Percentiles rank a stretch among this genome's conserved stretches.
phyloP scores from a whole-genome alignment of 2,888 invertebrate species.

The Deroplatys truncata region DNA sequence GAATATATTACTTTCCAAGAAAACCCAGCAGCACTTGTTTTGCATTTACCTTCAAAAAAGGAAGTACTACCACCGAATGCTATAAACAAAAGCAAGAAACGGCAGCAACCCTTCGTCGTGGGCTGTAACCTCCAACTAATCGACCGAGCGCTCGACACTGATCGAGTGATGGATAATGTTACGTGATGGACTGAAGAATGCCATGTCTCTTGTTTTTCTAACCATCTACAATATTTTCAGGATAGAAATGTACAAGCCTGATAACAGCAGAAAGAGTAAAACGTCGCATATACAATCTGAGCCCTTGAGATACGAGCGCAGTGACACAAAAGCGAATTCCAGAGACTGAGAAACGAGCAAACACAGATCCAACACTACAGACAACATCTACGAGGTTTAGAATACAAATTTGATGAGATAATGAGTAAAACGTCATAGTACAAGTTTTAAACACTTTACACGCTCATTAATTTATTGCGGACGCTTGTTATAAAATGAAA shows the following conservation, averaged over 20 bases:
- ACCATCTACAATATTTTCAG: background rate
- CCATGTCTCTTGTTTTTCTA: background rate
- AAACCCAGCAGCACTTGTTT: background rate
- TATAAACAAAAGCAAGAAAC: background rate
- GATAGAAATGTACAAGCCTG: background rate
- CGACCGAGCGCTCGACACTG: background rate
- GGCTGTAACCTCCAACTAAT: background rate
- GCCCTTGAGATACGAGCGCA: background rate
- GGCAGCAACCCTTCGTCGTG: background rate
- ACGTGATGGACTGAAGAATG: background rate
- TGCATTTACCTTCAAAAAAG: background rate
- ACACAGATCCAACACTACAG: background rate
- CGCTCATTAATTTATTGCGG: too few relatives aligned
- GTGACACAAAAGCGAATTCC: background rate
- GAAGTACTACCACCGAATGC: background rate
- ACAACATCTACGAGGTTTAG: background rate
- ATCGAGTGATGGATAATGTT: background rate
- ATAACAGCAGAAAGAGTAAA: background rate
- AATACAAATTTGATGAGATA: background rate
- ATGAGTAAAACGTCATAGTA: too few relatives aligned
- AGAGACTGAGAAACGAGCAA: background rate
- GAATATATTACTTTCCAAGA: background rate
- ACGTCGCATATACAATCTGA: background rate
- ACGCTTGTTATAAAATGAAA: too few relatives aligned
- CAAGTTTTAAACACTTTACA: too few relatives aligned